phyloP scores from a whole-genome alignment of 2,797 vertebrate genomes.

The Micromesistius poutassou region DNA sequence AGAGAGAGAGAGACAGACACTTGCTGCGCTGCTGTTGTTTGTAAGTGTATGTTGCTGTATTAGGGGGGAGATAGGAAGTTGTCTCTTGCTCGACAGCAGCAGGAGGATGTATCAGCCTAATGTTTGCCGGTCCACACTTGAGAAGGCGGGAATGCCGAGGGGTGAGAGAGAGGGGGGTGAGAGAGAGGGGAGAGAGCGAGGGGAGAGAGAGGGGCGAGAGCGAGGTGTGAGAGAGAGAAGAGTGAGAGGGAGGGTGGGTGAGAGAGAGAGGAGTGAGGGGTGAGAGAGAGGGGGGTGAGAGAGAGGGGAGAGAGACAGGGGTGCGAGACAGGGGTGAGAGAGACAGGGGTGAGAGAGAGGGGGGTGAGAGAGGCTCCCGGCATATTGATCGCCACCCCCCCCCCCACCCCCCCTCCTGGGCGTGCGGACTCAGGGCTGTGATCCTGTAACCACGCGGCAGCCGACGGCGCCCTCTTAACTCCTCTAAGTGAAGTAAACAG shows the following conservation, averaged over 20 bases:
- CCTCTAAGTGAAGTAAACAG: constrained; percentile 71
- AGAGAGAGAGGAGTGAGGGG: constrained; percentile 45
- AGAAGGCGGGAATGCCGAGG: constrained; percentile 10
- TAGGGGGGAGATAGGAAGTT: constrained; percentile 47
- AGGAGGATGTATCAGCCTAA: constrained; percentile 44
- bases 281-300: constrained; percentile 25
- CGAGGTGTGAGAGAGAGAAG: constrained; percentile 40
- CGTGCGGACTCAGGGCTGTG: constrained; percentile 65
- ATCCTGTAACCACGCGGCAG: constrained; percentile 76
- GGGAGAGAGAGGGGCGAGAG: background rate
- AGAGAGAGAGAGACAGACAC: constrained; percentile 40
- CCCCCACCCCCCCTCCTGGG: constrained; percentile 52
- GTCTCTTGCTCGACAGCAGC: constrained; percentile 44
- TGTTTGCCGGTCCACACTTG: constrained; percentile 40
- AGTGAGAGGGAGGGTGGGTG: too few species aligned
- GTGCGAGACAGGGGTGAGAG: too few species aligned
- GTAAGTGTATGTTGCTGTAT: constrained; percentile 60
- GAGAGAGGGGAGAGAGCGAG: too few species aligned
- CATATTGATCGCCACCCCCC: too few species aligned
- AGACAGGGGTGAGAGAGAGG: too few species aligned
- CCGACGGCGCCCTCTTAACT: constrained; percentile 73
- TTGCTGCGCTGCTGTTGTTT: constrained; percentile 35
- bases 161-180: too few species aligned
- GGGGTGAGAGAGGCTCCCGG: too few species aligned
- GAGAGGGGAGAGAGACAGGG: too few species aligned